Conservation (phyloP, 2,888 invertebrate genomes). For the Anaspis maculata region DNA sequence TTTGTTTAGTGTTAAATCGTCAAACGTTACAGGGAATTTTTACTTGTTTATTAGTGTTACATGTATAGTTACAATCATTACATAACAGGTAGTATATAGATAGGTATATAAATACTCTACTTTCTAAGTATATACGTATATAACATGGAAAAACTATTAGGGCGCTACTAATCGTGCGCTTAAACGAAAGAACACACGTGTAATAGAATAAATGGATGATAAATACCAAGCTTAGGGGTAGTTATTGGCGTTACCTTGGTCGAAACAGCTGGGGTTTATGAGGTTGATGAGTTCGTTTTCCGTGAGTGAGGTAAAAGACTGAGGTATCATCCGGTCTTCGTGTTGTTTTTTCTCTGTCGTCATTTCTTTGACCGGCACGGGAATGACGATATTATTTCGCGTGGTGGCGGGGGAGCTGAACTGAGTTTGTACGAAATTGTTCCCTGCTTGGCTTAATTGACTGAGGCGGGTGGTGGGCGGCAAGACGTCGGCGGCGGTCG, state of each 20-base stretch:
- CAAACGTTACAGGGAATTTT: background rate
- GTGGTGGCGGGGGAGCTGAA: constrained; percentile 10
- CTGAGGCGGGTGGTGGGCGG: constrained; percentile 9
- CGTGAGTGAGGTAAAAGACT: constrained; percentile 73
- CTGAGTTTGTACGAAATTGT: constrained; percentile 20
- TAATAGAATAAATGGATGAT: background rate
- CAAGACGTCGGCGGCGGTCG: constrained; percentile 11
- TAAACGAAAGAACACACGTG: too few relatives aligned
- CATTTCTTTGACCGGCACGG: constrained; percentile 30
- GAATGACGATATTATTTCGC: constrained; percentile 23
- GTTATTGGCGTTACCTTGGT: constrained; percentile 53
- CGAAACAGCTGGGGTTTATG: constrained; percentile 84
- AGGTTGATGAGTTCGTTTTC: constrained; percentile 82
- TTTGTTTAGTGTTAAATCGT: constrained; percentile 7
- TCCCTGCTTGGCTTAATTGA: constrained; percentile 22
- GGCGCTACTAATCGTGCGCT: too few relatives aligned
- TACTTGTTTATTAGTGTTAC: constrained; percentile 6
- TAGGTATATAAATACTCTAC: too few relatives aligned
- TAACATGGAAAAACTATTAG: too few relatives aligned
- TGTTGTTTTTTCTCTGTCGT: constrained; percentile 38
- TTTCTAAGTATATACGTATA: too few relatives aligned
- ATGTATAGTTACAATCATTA: constrained; percentile 9
- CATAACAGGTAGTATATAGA: constrained; percentile 3
- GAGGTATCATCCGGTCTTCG: constrained; percentile 53
- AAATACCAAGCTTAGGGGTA: constrained; percentile 5